Conservation (phyloP, 1,140 invertebrate genomes). For the Leptopilina clavipes region DNA sequence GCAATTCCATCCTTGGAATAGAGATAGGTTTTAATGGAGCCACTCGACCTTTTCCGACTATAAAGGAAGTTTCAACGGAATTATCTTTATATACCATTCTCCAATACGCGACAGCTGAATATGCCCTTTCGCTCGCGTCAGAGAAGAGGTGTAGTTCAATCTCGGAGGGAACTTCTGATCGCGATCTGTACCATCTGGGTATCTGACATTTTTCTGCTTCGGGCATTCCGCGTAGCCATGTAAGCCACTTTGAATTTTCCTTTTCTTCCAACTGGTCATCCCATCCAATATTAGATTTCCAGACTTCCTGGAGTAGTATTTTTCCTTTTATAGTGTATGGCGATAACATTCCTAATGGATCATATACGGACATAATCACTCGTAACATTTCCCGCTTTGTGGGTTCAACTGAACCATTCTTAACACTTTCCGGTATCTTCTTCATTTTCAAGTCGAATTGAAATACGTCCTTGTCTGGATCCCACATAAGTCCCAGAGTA, state of each 20-base stretch:
- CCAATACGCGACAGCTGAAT: slow-evolving; percentile 57
- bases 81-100: slow-evolving; percentile 37
- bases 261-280: slow-evolving; percentile 45
- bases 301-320: slow-evolving; percentile 51
- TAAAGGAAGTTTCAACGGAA: slow-evolving; percentile 36
- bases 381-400: slow-evolving; percentile 43
- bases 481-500: slow-evolving; percentile 35
- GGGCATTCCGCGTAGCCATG: slow-evolving; percentile 18
- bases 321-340: slow-evolving; percentile 43
- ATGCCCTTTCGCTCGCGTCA: slow-evolving; percentile 61
- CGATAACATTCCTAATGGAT: slow-evolving; percentile 54
- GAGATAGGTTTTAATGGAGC: slow-evolving; percentile 50
- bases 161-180: background rate
- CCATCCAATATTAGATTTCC: slow-evolving; percentile 49
- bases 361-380: slow-evolving; percentile 54
- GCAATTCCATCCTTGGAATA: slow-evolving; percentile 58
- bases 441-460: slow-evolving; percentile 8
- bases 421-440: slow-evolving; percentile 16
- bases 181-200: slow-evolving; percentile 10
- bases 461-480: background rate
- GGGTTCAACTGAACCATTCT: slow-evolving; percentile 37
- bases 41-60: slow-evolving; percentile 51
- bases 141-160: slow-evolving; percentile 62
- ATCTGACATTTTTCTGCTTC: background rate
- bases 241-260: slow-evolving; percentile 35